phyloP scores from a whole-genome alignment of 2,888 invertebrate genomes.

The Hemaris fuciformis region DNA sequence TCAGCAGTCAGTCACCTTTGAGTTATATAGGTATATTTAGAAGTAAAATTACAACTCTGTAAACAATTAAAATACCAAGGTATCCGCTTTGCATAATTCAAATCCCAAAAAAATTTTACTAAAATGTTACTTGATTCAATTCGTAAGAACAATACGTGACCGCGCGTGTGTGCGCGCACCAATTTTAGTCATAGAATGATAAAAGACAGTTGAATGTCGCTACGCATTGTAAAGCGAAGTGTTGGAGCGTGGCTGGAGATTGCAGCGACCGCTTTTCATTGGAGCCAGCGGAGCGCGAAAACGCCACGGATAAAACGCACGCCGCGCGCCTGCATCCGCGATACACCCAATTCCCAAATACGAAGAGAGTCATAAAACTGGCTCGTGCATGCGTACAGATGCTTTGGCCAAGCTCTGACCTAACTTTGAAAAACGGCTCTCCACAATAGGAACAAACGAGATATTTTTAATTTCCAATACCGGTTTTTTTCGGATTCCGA shows the following conservation, averaged over 20 bases:
- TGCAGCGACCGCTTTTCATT: constrained; percentile 61
- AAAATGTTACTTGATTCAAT: no score
- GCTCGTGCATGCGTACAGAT: not conserved
- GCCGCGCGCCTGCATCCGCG: not conserved
- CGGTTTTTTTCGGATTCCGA: not conserved
- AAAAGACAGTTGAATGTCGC: constrained; percentile 27
- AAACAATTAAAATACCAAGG: no score
- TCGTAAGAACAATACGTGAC: not conserved
- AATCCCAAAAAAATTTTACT: no score
- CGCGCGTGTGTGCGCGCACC: constrained; percentile 17
- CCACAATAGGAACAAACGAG: not conserved
- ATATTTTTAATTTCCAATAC: not conserved
- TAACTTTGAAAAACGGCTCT: not conserved
- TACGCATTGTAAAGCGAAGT: constrained; percentile 44
- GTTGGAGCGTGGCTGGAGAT: constrained; percentile 60
- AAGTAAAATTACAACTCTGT: no score
- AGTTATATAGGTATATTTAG: no score
- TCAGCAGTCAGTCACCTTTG: no score
- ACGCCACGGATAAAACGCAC: constrained; percentile 25
- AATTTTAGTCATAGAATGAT: constrained; percentile 17
- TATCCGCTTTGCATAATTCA: no score
- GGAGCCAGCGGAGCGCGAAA: constrained; percentile 57
- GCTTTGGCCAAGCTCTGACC: not conserved
- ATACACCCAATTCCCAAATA: constrained; percentile 7
- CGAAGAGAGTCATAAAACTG: not conserved